Conservation (phyloP, 2,797 vertebrate genomes). For the Notolabrus celidotus region DNA sequence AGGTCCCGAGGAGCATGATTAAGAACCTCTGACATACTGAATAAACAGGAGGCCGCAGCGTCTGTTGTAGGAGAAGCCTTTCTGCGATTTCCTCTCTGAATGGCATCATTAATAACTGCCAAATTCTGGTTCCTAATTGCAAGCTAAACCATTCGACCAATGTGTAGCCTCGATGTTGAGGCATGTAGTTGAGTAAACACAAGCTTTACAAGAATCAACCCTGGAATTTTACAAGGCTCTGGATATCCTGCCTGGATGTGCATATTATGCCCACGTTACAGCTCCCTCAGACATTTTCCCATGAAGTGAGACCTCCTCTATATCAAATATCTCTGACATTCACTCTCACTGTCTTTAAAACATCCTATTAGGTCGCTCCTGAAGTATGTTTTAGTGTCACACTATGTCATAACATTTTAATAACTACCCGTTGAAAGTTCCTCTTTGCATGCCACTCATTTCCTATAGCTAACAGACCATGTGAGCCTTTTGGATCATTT, state of each 20-base stretch:
- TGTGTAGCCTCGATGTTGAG: conserved; percentile 56
- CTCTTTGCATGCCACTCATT: conserved; percentile 15
- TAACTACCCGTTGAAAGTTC: conserved; percentile 5
- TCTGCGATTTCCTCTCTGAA: conserved; percentile 70
- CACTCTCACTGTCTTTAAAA: conserved; percentile 16
- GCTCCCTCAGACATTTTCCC: conserved; percentile 64
- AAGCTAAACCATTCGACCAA: conserved; percentile 64
- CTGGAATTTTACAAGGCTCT: conserved; percentile 79
- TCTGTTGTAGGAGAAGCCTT: conserved; percentile 64
- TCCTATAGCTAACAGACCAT: conserved; percentile 45
- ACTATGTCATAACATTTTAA: conserved; percentile 12
- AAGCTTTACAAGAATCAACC: conserved; percentile 79
- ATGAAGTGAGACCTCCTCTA: conserved; percentile 54
- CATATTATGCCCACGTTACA: conserved; percentile 52
- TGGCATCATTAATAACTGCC: conserved; percentile 78
- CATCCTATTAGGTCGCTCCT: neutral
- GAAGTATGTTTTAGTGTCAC: conserved; percentile 12
- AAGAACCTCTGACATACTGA: conserved; percentile 66
- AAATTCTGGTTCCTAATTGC: conserved; percentile 73
- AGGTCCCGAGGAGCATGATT: conserved; percentile 60
- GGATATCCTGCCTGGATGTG: conserved; percentile 77
- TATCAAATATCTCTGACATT: conserved; percentile 11
- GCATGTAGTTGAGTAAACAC: conserved; percentile 78
- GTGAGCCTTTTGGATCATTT: conserved; percentile 12
- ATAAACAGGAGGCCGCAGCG: conserved; percentile 62